These are phyloP conservation scores for Tetragonula carbonaria DNA, from an alignment of 2,888 invertebrate genomes.

Conservation along the genomic window DNA sequence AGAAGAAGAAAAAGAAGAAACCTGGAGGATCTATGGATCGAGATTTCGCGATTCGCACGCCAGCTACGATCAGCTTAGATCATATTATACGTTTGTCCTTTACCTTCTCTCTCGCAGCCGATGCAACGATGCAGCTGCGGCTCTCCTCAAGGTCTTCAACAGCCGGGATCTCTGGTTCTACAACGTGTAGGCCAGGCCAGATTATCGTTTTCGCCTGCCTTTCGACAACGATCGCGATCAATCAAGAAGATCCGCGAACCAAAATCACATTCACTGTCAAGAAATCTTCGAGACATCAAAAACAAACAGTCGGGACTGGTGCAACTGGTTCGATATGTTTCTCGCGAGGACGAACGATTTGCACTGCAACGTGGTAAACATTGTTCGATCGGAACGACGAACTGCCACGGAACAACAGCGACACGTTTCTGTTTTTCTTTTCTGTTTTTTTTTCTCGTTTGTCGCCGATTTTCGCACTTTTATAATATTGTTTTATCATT, in stretches of 20 bases:
- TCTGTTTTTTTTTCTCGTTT: neutral
- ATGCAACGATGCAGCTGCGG: constrained; percentile 74
- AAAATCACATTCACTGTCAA: constrained; percentile 2
- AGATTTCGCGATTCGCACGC: constrained; percentile 75
- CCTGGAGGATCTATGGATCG: constrained; percentile 69
- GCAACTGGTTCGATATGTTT: neutral
- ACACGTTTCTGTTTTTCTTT: constrained; percentile 33
- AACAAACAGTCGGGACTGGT: neutral
- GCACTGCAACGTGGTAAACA: neutral
- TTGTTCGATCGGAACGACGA: constrained; percentile 13
- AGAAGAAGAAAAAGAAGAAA: constrained; percentile 17
- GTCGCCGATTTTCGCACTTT: constrained; percentile 36
- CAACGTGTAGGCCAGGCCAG: constrained; percentile 50
- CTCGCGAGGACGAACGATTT: neutral
- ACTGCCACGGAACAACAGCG: constrained; percentile 14
- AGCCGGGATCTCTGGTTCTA: constrained; percentile 32
- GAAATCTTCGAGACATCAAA: neutral
- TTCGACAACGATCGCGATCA: constrained; percentile 3
- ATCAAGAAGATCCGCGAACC: neutral
- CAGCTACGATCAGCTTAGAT: constrained; percentile 65
- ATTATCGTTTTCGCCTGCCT: constrained; percentile 47
- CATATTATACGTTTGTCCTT: constrained; percentile 76
- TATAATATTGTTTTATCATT: constrained; percentile 48
- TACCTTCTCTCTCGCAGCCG: constrained; percentile 71
- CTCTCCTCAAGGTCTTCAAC: constrained; percentile 64